Evolutionary conservation across 2,113 vertebrate species (phyloP).

Genomic region (Naja naja): DNA sequence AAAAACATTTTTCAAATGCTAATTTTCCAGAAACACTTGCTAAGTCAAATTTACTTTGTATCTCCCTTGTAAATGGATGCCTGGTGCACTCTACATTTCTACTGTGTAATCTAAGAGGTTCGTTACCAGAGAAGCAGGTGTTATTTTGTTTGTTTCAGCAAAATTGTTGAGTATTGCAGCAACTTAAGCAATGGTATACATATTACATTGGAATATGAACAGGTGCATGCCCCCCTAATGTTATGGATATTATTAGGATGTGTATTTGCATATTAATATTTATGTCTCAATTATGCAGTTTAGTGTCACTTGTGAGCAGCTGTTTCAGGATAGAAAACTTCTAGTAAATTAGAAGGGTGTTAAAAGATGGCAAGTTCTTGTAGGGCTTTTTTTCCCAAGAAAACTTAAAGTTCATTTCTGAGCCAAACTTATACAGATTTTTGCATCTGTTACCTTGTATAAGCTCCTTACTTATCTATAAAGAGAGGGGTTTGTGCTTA

Average conservation of each 20-base stretch:
- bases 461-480: neutral
- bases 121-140: neutral
- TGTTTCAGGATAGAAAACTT: neutral
- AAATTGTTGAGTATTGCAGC: neutral
- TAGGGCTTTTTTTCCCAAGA: neutral
- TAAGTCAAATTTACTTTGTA: neutral
- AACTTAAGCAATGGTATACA: neutral
- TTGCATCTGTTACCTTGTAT: neutral
- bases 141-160: neutral
- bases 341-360: neutral
- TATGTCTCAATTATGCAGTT: neutral
- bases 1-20: neutral
- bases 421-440: neutral
- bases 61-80: neutral
- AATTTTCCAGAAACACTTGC: neutral
- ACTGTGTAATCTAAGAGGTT: neutral
- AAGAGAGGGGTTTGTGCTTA: neutral
- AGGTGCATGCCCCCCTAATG: neutral
- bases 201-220: neutral
- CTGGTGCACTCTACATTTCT: neutral
- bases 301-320: neutral
- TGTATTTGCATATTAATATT: neutral
- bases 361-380: neutral
- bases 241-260: neutral
- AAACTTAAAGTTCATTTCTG: neutral